phyloP scores from a whole-genome alignment of 2,888 invertebrate genomes.

The Trissolcus brochymenae region DNA sequence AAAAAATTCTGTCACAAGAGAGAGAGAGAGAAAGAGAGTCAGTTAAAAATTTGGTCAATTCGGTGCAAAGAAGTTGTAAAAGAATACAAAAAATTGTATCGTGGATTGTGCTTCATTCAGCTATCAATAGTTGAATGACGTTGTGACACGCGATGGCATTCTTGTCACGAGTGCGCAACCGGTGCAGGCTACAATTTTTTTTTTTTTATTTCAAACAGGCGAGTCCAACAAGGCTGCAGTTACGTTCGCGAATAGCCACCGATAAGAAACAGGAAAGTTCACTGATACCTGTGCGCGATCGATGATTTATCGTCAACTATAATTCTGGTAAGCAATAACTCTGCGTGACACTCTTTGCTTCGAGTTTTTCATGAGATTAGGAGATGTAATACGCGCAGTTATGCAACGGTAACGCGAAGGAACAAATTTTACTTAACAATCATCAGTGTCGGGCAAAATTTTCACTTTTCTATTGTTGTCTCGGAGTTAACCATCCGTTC shows the following conservation, averaged over 20 bases:
- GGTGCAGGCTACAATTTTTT: conserved; percentile 5
- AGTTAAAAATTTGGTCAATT: neutral
- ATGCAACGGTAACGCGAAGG: conserved; percentile 1
- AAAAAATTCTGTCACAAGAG: too few relatives aligned
- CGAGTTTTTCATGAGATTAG: conserved; percentile 11
- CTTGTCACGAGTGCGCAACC: conserved; percentile 26
- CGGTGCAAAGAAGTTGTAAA: neutral
- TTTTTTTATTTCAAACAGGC: conserved; percentile 19
- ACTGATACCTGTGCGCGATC: conserved; percentile 14
- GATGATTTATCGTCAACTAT: conserved; percentile 12
- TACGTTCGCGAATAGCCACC: conserved; percentile 21
- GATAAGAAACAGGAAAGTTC: conserved; percentile 29
- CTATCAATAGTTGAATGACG: conserved; percentile 19
- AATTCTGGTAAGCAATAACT: conserved; percentile 4
- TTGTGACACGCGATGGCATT: conserved; percentile 37
- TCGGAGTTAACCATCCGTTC: conserved; percentile 39
- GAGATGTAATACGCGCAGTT: neutral
- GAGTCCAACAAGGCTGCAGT: conserved; percentile 15
- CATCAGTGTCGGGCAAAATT: conserved; percentile 28
- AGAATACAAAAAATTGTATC: too few relatives aligned
- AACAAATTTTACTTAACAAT: conserved; percentile 21
- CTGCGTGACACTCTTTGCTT: neutral
- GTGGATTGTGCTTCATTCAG: too few relatives aligned
- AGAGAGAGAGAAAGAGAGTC: neutral
- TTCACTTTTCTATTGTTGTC: conserved; percentile 69